Base-by-base conservation (phyloP, 2,888 invertebrate genomes). In the Nycteola revayana region DNA sequence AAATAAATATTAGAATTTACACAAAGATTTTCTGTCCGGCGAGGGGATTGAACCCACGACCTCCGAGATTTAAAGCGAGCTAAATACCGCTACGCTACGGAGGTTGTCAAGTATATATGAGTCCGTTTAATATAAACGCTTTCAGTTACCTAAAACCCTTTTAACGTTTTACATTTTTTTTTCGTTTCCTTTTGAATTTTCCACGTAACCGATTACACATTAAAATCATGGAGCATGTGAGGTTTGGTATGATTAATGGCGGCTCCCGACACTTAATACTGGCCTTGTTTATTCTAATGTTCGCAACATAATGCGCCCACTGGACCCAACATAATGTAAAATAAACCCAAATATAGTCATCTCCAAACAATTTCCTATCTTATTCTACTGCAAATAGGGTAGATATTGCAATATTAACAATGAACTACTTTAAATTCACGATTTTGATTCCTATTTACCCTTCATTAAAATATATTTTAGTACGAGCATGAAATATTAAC, bases 171-270 rank as follows among this genome's bases (percentile, higher is more conserved):
- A 48, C 42, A 27, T 32, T 30, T 50, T 40, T 30, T 50, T 40
- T 46, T 31, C 37, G 42, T 49, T 56, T 49, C 50, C 54, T 50
- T 61, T 55, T 57, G 63, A 63, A 66, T 67, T 62, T 61, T 61
- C 62, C 60, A 58, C 56, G 50, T 59, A 57, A 61, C 57, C 58
- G 59, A 57, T 67, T 61, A 60, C 60, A 64, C 62, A 55, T 60
- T 66, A 57, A 62, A 66, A 67, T 65, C 66, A 54, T 54, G 60
- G 61, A 49, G 53, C 60, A 60, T 60, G 57, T 49, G 66, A 49
- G 59, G 54, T 55, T 45, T 28, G 25, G 51, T 57, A 63, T 76
- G 76, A 78, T 73, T 69, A 68, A 78, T 76, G 62, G 50, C 36
- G 37, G 36, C 52, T 42, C 42, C 58, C 55, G 48, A 53, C 63